phyloP scores from a whole-genome alignment of 1,140 invertebrate genomes.

The Macrocentrus cingulum region DNA sequence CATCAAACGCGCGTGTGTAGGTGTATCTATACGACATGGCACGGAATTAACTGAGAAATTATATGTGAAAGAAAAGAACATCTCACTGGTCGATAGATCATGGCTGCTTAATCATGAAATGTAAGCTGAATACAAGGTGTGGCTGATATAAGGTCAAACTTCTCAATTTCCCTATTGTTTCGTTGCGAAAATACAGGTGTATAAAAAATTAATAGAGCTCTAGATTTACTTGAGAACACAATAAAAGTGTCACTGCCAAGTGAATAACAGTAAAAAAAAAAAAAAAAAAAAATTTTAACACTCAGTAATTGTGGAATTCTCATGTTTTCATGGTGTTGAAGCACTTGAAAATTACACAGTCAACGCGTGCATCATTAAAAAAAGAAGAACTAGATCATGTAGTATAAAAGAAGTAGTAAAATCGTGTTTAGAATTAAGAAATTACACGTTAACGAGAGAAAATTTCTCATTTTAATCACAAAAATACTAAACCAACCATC shows the following conservation, averaged over 20 bases:
- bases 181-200: no score
- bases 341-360: slow-evolving; percentile 1
- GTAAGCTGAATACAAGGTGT: no score
- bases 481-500: neutral
- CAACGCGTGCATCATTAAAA: neutral
- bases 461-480: neutral
- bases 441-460: neutral
- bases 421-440: neutral
- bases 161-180: no score
- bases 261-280: neutral
- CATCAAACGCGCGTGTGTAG: no score
- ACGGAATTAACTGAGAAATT: no score
- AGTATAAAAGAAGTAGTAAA: neutral
- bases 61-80: no score
- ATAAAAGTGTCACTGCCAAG: neutral
- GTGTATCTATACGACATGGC: no score
- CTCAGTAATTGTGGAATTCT: no score
- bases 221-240: neutral
- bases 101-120: no score
- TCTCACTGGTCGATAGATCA: no score
- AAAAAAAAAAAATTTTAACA: neutral
- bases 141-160: no score
- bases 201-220: no score
- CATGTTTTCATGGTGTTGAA: slow-evolving; percentile 1
- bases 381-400: neutral